Conservation (phyloP, 2,113 vertebrate genomes). For the Pedetes capensis region DNA sequence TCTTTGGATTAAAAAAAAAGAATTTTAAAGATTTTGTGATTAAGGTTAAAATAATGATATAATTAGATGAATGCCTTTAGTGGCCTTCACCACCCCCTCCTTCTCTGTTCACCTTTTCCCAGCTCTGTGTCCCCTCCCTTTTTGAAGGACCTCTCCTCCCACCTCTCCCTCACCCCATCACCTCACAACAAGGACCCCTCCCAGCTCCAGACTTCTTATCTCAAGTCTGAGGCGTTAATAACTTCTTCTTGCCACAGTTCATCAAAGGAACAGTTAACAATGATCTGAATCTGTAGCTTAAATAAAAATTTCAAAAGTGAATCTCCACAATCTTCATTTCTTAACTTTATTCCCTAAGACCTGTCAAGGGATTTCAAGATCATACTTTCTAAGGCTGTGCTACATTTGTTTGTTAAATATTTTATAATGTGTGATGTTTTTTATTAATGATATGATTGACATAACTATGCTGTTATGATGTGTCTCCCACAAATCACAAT, state of each 20-base stretch:
- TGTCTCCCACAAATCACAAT: neutral
- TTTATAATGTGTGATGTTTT: neutral
- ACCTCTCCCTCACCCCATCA: no score
- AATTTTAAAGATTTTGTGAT: neutral
- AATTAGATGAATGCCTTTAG: neutral
- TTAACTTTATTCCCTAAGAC: neutral
- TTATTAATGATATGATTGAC: neutral
- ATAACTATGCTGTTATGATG: neutral
- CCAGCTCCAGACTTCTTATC: neutral
- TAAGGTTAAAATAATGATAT: neutral
- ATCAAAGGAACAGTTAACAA: slow-evolving; percentile 13
- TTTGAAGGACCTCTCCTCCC: neutral
- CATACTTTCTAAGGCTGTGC: slow-evolving; percentile 2
- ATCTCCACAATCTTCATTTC: neutral
- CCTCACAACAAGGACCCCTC: neutral
- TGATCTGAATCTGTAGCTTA: neutral
- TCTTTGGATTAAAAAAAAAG: neutral
- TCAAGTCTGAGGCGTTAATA: neutral
- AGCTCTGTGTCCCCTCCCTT: neutral
- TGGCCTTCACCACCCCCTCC: neutral
- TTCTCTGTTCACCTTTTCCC: neutral
- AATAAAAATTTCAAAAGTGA: slow-evolving; percentile 11
- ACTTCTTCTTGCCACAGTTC: neutral
- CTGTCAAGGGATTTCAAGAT: slow-evolving; percentile 58
- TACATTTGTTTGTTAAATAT: neutral